Conservation (phyloP, 2,888 invertebrate species). For the Parnassius glacialis region DNA sequence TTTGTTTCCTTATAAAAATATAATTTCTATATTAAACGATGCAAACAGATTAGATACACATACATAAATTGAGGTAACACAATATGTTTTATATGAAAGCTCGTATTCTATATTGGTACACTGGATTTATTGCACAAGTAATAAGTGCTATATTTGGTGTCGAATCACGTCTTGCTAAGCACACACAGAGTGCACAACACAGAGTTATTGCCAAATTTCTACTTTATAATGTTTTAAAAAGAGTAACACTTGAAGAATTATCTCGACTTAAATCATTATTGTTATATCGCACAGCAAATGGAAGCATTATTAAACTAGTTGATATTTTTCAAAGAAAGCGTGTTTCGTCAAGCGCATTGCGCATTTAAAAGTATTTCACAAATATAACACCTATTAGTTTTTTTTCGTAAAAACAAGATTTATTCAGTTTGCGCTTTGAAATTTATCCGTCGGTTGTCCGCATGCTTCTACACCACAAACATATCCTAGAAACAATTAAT, state of each 20-base stretch:
- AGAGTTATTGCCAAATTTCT: constrained; percentile 6
- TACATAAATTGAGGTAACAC: constrained; percentile 24
- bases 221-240: neutral
- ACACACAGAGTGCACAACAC: constrained; percentile 7
- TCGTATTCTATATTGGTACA: constrained; percentile 26
- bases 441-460: constrained; percentile 3
- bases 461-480: constrained; percentile 7
- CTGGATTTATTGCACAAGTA: constrained; percentile 11
- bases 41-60: constrained; percentile 19
- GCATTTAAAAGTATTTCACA: constrained; percentile 36
- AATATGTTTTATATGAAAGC: constrained; percentile 19
- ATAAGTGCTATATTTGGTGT: constrained; percentile 25
- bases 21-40: constrained; percentile 22
- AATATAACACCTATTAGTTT: constrained; percentile 59
- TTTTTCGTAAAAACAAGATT: constrained; percentile 13
- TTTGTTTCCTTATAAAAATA: constrained; percentile 26
- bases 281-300: constrained; percentile 48
- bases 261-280: constrained; percentile 36
- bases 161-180: constrained; percentile 1
- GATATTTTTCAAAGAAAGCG: constrained; percentile 23
- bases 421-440: constrained; percentile 1
- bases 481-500: constrained; percentile 25
- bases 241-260: neutral
- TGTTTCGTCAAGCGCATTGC: constrained; percentile 13
- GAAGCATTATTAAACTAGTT: constrained; percentile 40